Evolutionary conservation across 2,797 vertebrate genomes (phyloP), one percentile per base, ranked within the genome.

Genomic region (Onychomys arenicola): DNA sequence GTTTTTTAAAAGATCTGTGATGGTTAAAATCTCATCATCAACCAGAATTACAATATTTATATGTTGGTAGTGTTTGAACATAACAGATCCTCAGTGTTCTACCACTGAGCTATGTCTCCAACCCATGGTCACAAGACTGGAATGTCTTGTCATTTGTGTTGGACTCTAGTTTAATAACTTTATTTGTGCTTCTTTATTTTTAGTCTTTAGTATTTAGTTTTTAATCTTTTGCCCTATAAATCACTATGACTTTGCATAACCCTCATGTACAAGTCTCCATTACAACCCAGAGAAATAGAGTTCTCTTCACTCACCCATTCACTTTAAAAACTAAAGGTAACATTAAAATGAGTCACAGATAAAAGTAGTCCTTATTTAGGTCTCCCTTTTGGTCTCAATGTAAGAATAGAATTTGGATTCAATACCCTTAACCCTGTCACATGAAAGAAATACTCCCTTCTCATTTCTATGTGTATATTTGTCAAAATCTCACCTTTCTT

Each of bases 401-500:
- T 95, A 97, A 98, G 91, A 93, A 89, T 69, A 93, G 67, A 98
- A 97, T 96, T 97, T 98, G 89, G 78, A 92, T 97, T 97, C 96
- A 97, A 57, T 97, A 97, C 95, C 90, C 86, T 95, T 89, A 80
- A 90, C 29, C 97, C 85, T 97, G 95, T 96, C 96, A 97, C 96
- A 86, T 96, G 94, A 96, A 93, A 97, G 95, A 98, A 97, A 97
- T 93, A 57, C 97, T 92, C 67, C 91, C 97, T 84, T 73, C 97
- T 97, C 94, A 91, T 97, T 95, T 97, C 97, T 97, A 6, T 95
- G 87, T 91, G 95, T 92, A 49, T 96, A 76, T 98, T 98, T 98
- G 95, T 97, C 94, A 97, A 96, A 98, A 95, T 97, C 88, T 96
- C 94, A 91, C 96, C 95, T 91, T 97, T 83, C 94, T 98, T 98